phyloP scores from a whole-genome alignment of 2,113 vertebrate species.

The Anoura caudifer region DNA sequence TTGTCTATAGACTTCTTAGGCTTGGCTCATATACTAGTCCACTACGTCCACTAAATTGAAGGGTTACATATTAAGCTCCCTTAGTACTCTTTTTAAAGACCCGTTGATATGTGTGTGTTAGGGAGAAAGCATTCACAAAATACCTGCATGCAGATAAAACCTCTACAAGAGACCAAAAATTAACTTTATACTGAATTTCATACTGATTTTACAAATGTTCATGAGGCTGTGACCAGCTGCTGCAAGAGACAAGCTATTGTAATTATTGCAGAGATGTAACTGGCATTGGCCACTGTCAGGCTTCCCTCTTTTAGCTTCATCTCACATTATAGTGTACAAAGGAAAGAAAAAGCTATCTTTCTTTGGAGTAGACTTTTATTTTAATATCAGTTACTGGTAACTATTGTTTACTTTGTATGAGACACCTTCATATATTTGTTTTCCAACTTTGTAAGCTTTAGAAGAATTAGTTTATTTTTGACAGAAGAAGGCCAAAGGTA shows the following conservation, averaged over 20 bases:
- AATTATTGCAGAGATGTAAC: background rate
- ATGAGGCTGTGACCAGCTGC: background rate
- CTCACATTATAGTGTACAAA: background rate
- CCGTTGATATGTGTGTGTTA: background rate
- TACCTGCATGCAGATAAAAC: background rate
- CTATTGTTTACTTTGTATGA: background rate
- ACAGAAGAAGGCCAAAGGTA: background rate
- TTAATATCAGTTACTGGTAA: background rate
- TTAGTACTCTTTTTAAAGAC: background rate
- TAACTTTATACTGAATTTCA: conserved; percentile 14
- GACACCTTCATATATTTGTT: background rate
- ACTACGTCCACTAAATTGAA: background rate
- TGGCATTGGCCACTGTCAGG: background rate
- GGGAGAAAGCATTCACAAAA: background rate
- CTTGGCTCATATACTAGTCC: background rate
- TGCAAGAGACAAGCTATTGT: background rate
- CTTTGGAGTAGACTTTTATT: background rate
- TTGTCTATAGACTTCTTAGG: background rate
- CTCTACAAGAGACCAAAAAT: background rate
- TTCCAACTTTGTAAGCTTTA: background rate
- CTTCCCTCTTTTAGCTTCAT: background rate
- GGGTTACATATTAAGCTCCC: background rate
- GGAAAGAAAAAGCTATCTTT: background rate
- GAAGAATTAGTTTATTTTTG: background rate
- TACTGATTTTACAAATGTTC: background rate